A percentile compares a stretch with the other conserved stretches of the same genome.
Evolutionary conservation across 2,113 vertebrate species (phyloP).

Genomic region (Atrichornis clamosus): DNA sequence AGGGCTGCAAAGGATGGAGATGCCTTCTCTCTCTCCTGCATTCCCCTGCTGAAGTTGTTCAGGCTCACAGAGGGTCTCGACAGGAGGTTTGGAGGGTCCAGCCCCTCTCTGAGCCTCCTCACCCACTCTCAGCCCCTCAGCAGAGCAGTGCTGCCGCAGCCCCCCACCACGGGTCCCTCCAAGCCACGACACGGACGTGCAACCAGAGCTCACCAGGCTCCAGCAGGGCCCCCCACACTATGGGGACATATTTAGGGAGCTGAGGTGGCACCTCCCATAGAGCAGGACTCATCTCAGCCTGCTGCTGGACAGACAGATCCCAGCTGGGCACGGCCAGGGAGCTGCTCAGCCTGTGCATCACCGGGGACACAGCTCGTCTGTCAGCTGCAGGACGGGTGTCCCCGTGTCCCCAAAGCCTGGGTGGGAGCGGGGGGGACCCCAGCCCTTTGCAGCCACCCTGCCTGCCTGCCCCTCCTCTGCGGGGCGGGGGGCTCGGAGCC

Average conservation of each 20-base stretch:
- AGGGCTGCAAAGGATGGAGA: not conserved
- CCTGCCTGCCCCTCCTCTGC: not conserved
- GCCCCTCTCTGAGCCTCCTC: not conserved
- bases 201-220: not conserved
- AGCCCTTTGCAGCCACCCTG: not conserved
- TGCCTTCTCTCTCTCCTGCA: not conserved
- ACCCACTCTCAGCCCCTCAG: not conserved
- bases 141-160: not conserved
- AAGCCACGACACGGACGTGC: fast-evolving
- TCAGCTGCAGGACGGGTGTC: fast-evolving
- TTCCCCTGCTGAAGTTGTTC: not conserved
- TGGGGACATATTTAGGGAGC: not conserved
- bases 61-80: not conserved
- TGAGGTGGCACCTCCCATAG: not conserved
- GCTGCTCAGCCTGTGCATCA: fast-evolving
- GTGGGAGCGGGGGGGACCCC: not conserved
- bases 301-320: not conserved
- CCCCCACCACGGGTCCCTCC: not conserved
- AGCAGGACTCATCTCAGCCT: not conserved
- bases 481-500: not conserved
- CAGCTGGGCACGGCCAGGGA: fast-evolving
- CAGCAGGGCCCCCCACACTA: not conserved
- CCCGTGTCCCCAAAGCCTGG: not conserved
- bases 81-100: not conserved
- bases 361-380: not conserved